Conservation (phyloP, 2,888 invertebrate species). For the Tiphia femorata region DNA sequence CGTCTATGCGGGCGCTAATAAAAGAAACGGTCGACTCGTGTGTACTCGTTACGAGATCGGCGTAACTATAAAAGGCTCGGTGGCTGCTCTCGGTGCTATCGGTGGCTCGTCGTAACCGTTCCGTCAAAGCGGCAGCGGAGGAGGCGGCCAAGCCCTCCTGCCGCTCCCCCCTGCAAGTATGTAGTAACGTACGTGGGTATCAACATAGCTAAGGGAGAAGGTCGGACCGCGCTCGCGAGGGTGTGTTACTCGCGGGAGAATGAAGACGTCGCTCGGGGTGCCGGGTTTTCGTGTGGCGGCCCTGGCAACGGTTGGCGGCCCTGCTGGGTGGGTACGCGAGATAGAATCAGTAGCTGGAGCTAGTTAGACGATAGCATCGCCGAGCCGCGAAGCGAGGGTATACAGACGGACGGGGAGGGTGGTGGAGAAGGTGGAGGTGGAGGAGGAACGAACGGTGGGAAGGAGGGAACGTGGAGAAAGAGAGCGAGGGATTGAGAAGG, state of each 20-base stretch:
- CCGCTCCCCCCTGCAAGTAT: no score
- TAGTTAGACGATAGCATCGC: constrained; percentile 74
- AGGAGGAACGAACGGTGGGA: constrained; percentile 37
- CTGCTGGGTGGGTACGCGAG: constrained; percentile 65
- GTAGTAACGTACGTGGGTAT: no score
- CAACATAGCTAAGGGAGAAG: no score
- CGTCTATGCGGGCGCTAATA: constrained; percentile 16
- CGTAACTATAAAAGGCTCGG: neutral
- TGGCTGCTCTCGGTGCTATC: constrained; percentile 1
- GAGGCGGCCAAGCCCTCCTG: no score
- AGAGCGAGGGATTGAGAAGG: constrained; percentile 33
- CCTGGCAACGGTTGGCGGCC: constrained; percentile 56
- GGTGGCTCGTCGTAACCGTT: neutral
- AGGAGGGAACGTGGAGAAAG: constrained; percentile 41
- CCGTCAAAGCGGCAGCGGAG: neutral
- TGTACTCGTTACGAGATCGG: constrained; percentile 1
- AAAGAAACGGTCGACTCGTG: constrained; percentile 21
- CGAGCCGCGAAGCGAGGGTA: constrained; percentile 64
- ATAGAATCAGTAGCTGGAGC: constrained; percentile 73
- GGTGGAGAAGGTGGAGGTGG: constrained; percentile 50
- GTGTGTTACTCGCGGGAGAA: constrained; percentile 12
- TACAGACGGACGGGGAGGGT: constrained; percentile 46
- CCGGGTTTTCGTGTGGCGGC: constrained; percentile 51
- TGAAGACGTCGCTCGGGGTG: constrained; percentile 35
- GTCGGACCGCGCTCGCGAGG: no score